Base-by-base conservation (phyloP, 2,888 invertebrate species). In the Periphyllus acericola region DNA sequence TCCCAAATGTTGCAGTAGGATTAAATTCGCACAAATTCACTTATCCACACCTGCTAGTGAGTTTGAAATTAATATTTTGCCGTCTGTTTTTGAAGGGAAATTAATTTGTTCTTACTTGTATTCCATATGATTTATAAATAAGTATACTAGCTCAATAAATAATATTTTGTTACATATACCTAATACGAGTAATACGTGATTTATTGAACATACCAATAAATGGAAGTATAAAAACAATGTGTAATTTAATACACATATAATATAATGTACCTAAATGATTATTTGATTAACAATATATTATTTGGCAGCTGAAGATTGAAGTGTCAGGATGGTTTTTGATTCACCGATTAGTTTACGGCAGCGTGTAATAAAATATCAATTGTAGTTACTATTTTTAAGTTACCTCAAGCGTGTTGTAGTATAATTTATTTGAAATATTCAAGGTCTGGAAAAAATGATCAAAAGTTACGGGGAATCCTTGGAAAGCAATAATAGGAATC, bases 61-160 rank as follows among this genome's bases (percentile, higher is more conserved):
- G 34, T 34, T 85, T 32, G 9, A 52, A 79, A 79, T 85, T 34
- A 25, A 83, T 36, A 36, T 60, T 83, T 55, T 34, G 8, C 29
- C 60, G 75, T 3, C 34, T 83, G 83, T 32, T 74, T 60, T 83
- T 60, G 74, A 83, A 60, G 60, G 83, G 21, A 66, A 83, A 83
- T 36, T 40, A 75, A 83, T 83, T 75, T 29, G 75, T 40, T 75
- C 66, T 60, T 19, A 21, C 29, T 68, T n/a, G n/a, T 68, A 29
- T 11, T 29, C 25, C 5, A 75, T 75, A 40, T n/a, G 60, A n/a
- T 68, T 68, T 68, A n/a, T 68, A 29, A 68, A n/a, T 29, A 29
- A 29, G n/a, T 21, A 46, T 46, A 60, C 25, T 60, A 25, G 21
- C 60, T 25, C 25, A 25, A 46, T 46, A 46, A 21, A 60, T 4